Evolutionary conservation across 1,140 invertebrate genomes (phyloP), one percentile per base, ranked within the genome.

Genomic region (Orchestia grillus): DNA sequence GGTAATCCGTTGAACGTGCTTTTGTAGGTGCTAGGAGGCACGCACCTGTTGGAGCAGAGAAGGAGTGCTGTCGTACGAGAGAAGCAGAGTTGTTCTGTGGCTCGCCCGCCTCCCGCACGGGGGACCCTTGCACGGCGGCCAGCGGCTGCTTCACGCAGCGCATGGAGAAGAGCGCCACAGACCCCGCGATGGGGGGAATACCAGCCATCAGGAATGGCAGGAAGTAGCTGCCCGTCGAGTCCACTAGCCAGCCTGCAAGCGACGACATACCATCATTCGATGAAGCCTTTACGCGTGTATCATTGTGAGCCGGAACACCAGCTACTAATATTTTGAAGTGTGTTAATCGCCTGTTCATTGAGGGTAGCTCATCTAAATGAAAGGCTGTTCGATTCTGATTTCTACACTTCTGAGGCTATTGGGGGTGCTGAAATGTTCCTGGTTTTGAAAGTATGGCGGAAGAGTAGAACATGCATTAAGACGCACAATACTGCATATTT

Each of bases 141-240:
- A 96, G 96, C 44, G 96, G 96, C 40, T 53, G 87, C 45, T 96
- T 96, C 91, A 96, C 90, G 62, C 96, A 97, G 95, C 96, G 96
- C 92, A 96, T 97, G 47, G 96, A 44, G 92, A 96, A 96, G 77
- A 96, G 96, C 87, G 91, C 95, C 36, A 97, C 44, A 36, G 96
- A 45, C 16, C 99, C 99, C 15, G 99, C 96, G 42, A 99, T 98
- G 0, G 99, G 99, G 4, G 99, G 99, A 90, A 99, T 98, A 16
- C 99, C 99, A 87, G 99, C 98, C 96, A 98, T 45, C 44, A 95
- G 94, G 94, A 88, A 95, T 19, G 77, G 94, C 11, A 95, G 28
- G 62, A 88, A 6, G 77, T 95, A 95, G 90, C n/a, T 95, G 77
- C 95, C 42, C 4, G 40, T 77, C 28, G 19, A 87, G 62, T 57